These are phyloP conservation scores for Andinoacara biseriatus DNA, from an alignment of 2,113 vertebrate species.

Conservation along the genomic window DNA sequence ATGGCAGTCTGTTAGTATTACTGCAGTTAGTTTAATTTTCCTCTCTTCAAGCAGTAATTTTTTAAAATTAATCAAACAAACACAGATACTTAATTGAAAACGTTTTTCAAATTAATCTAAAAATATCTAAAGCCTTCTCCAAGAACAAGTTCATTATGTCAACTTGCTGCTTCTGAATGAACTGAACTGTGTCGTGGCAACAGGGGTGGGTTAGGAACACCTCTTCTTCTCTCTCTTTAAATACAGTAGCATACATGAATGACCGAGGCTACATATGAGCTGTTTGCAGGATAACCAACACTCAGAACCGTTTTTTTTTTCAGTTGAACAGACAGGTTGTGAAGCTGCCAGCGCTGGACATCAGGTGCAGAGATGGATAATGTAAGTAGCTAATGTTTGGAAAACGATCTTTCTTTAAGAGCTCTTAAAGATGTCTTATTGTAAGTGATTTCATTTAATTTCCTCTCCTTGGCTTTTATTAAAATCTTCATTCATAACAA, in stretches of 20 bases:
- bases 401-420: not conserved
- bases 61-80: not conserved
- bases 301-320: not conserved
- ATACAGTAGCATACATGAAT: conserved; percentile 28
- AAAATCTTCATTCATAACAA: not conserved
- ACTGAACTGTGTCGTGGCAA: conserved; percentile 30
- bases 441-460: not conserved
- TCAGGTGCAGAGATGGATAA: not conserved
- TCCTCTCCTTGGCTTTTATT: not conserved
- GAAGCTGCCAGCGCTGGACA: conserved; percentile 3
- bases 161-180: conserved; percentile 1
- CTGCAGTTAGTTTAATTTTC: not conserved
- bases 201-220: conserved; percentile 12
- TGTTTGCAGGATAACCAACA: not conserved
- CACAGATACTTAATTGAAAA: not conserved
- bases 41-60: not conserved
- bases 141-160: not conserved
- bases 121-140: not conserved
- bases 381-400: conserved; percentile 35
- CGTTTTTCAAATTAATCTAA: conserved; percentile 13
- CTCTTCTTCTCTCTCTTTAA: conserved; percentile 47
- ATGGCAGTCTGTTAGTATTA: not conserved
- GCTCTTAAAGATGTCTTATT: not conserved
- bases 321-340: not conserved
- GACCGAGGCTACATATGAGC: conserved; percentile 12